A percentile compares a stretch with the other conserved stretches of the same genome.
phyloP scores from a whole-genome alignment of 1,140 invertebrate genomes.

The Halesus radiatus region DNA sequence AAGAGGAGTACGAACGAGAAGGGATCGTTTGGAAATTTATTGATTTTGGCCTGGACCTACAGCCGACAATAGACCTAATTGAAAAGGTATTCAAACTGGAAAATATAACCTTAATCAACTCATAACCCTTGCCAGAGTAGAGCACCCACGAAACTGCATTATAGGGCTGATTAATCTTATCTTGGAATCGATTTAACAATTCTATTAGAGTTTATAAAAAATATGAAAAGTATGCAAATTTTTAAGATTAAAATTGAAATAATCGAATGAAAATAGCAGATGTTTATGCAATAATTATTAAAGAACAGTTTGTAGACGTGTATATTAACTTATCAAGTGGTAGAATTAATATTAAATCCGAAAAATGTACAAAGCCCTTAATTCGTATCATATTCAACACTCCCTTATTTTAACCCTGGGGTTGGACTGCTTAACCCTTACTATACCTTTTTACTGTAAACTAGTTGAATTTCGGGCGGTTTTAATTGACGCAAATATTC shows the following conservation, averaged over 20 bases:
- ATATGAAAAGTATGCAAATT: neutral
- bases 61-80: constrained; percentile 92
- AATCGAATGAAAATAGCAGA: constrained; percentile 25
- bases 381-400: neutral
- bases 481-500: too few relatives aligned
- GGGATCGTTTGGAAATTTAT: constrained; percentile 93
- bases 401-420: neutral
- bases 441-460: neutral
- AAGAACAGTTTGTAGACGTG: neutral
- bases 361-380: neutral
- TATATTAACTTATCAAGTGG: neutral
- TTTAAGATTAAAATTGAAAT: constrained; percentile 3
- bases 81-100: constrained; percentile 83
- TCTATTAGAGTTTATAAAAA: neutral
- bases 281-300: neutral
- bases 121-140: constrained; percentile 26
- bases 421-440: constrained; percentile 7
- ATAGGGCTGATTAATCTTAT: constrained; percentile 26
- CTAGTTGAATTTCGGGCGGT: too few relatives aligned
- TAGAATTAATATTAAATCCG: neutral
- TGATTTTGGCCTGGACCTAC: constrained; percentile 95
- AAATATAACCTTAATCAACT: constrained; percentile 10
- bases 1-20: constrained; percentile 95
- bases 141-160: constrained; percentile 2
- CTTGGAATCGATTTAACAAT: constrained; percentile 22